Conservation (phyloP, 2,888 invertebrate species). For the Sinelater perroti region DNA sequence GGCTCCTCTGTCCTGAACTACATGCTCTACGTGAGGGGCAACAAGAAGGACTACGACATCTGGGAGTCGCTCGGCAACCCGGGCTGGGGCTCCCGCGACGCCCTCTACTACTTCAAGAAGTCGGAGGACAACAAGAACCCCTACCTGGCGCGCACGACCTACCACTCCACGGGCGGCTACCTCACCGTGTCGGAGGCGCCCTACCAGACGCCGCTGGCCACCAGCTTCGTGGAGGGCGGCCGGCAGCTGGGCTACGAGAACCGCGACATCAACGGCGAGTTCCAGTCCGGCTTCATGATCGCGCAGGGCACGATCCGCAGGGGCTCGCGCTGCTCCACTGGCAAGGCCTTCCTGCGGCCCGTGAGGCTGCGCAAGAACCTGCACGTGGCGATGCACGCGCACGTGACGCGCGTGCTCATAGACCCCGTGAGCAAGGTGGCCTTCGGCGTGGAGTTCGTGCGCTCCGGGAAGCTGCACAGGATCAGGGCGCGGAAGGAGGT, state of each 20-base stretch:
- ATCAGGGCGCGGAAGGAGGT: constrained; percentile 85
- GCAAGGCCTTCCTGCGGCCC: constrained; percentile 87
- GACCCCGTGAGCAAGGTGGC: constrained; percentile 79
- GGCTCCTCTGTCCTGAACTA: constrained; percentile 90
- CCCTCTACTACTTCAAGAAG: constrained; percentile 86
- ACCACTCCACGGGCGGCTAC: constrained; percentile 83
- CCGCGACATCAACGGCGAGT: constrained; percentile 86
- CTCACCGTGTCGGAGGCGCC: constrained; percentile 87
- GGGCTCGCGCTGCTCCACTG: constrained; percentile 87
- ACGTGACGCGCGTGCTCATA: constrained; percentile 78
- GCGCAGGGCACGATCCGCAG: constrained; percentile 81
- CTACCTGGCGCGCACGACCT: constrained; percentile 79
- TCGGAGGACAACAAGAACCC: constrained; percentile 92
- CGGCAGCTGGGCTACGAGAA: constrained; percentile 76
- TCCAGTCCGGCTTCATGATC: constrained; percentile 88
- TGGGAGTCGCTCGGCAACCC: constrained; percentile 89
- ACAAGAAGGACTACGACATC: constrained; percentile 86
- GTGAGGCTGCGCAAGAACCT: constrained; percentile 81
- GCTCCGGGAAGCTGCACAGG: constrained; percentile 75
- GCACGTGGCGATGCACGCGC: constrained; percentile 84
- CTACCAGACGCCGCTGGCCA: constrained; percentile 83
- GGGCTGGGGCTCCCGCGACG: constrained; percentile 87
- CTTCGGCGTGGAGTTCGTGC: constrained; percentile 83
- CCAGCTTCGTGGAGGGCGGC: constrained; percentile 84
- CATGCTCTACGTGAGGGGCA: constrained; percentile 91